Evolutionary conservation across 53 echinoderm and acorn worm genomes (phyloP).

Genomic region (Antedon mediterranea): DNA sequence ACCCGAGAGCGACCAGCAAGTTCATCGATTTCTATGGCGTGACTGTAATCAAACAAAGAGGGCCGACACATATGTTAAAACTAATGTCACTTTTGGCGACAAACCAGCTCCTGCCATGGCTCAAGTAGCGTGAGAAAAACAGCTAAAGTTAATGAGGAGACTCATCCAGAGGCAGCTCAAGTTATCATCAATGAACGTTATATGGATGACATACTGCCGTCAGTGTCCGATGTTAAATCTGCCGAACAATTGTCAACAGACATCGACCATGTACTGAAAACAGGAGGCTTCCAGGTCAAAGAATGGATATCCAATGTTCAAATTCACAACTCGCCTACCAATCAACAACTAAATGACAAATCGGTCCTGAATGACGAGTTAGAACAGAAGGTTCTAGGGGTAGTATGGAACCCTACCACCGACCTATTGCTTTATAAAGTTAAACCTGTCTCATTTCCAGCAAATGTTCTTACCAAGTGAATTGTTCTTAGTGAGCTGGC

Average conservation of each 20-base stretch:
- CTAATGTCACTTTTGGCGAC: slow-evolving; percentile 25
- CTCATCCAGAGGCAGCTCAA: slow-evolving; percentile 24
- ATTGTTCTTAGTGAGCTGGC: no score
- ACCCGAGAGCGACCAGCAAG: slow-evolving; percentile 14
- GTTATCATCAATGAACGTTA: slow-evolving; percentile 12
- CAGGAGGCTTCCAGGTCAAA: slow-evolving; percentile 19
- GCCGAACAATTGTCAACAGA: slow-evolving; percentile 9
- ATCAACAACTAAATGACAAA: neutral
- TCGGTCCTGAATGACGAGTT: neutral
- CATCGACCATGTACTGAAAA: slow-evolving; percentile 5
- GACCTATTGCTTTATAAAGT: slow-evolving; percentile 28
- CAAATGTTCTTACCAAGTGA: slow-evolving; percentile 15
- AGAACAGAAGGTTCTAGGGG: slow-evolving; percentile 44
- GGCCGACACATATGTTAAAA: slow-evolving; percentile 14
- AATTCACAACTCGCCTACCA: neutral
- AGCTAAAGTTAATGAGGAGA: neutral
- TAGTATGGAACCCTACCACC: slow-evolving; percentile 25
- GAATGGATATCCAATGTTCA: slow-evolving; percentile 13
- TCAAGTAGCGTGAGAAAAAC: slow-evolving; percentile 8
- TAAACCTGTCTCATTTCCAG: neutral
- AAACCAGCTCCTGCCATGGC: slow-evolving; percentile 22
- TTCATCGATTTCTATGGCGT: slow-evolving; percentile 30
- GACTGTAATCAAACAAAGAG: slow-evolving; percentile 4
- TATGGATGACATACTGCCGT: slow-evolving; percentile 31
- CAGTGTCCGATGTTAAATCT: neutral